Conservation (phyloP, 2,113 vertebrate species). For the Atlantisia rogersi region DNA sequence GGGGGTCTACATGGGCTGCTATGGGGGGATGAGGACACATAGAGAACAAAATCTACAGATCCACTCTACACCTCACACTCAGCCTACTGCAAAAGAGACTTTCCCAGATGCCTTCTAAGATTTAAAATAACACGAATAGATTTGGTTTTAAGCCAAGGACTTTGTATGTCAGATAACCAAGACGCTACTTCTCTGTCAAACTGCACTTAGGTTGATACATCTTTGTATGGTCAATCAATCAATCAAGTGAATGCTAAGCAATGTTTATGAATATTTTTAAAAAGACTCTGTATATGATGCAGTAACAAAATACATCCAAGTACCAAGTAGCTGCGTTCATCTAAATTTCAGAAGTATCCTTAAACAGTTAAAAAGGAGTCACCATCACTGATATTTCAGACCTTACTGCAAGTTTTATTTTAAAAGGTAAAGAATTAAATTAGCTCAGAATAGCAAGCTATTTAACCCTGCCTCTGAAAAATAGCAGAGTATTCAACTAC, state of each 20-base stretch:
- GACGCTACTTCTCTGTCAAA: neutral
- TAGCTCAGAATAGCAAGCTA: neutral
- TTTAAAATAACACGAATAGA: neutral
- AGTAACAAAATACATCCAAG: neutral
- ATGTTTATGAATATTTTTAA: neutral
- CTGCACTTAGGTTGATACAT: neutral
- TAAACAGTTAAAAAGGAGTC: neutral
- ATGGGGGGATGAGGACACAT: no score
- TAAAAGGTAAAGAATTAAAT: neutral
- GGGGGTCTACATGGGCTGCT: neutral
- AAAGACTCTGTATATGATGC: neutral
- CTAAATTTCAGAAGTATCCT: neutral
- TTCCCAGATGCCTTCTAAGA: neutral
- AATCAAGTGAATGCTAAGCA: neutral
- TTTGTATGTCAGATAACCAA: neutral
- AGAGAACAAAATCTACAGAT: neutral
- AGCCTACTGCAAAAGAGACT: neutral
- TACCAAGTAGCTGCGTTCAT: neutral
- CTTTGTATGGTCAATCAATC: neutral
- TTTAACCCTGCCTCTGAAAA: neutral
- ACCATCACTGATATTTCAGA: neutral
- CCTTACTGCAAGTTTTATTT: neutral
- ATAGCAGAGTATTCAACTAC: neutral
- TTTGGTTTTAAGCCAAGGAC: neutral
- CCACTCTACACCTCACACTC: neutral